Percentiles rank a stretch among this genome's conserved stretches.
phyloP scores from a whole-genome alignment of 2,888 invertebrate species.

The Andrena praecox region DNA sequence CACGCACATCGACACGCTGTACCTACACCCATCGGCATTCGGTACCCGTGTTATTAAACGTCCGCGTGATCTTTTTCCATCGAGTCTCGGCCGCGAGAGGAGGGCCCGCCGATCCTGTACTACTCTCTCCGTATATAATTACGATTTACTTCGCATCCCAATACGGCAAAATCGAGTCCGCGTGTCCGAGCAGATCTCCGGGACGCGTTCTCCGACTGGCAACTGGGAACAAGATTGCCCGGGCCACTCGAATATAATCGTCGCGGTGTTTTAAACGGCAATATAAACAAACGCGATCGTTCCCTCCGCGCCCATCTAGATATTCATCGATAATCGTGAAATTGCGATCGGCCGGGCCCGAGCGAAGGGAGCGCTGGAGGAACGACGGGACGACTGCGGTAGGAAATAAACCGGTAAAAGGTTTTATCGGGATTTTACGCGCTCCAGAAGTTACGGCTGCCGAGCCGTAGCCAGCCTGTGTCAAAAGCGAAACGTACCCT shows the following conservation, averaged over 20 bases:
- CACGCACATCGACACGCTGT: conserved; percentile 41
- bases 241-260: conserved; percentile 40
- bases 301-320: conserved; percentile 12
- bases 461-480: not conserved
- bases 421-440: conserved; percentile 27
- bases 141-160: conserved; percentile 71
- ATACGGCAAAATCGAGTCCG: conserved; percentile 62
- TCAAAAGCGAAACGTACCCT: not conserved
- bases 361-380: not conserved
- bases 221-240: conserved; percentile 38
- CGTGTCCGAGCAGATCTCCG: conserved; percentile 57
- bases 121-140: conserved; percentile 68
- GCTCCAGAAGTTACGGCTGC: conserved; percentile 55
- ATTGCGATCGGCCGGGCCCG: not conserved
- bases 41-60: conserved; percentile 72
- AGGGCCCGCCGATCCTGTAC: conserved; percentile 59
- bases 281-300: conserved; percentile 38
- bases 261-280: conserved; percentile 21
- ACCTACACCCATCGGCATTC: conserved; percentile 66
- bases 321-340: conserved; percentile 33
- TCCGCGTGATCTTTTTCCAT: conserved; percentile 71
- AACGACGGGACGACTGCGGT: not conserved
- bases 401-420: conserved; percentile 8
- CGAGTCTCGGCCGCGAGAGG: conserved; percentile 61
- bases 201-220: conserved; percentile 54